Percentiles rank a stretch among this genome's conserved stretches.
These are phyloP conservation scores for Azemiops feae DNA, from an alignment of 2,113 vertebrate genomes.

Conservation along the genomic window DNA sequence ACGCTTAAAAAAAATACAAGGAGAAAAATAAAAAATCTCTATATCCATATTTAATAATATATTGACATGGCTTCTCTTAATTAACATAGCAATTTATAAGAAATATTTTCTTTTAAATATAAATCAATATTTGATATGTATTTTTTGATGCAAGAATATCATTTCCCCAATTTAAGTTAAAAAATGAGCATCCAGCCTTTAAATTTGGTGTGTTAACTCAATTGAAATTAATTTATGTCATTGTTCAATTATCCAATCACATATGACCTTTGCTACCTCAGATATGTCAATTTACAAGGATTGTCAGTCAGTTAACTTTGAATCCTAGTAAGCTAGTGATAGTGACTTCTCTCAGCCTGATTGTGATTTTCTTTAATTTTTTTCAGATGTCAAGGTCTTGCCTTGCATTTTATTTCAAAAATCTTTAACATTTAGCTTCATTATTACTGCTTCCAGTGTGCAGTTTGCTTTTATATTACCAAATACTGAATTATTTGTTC, in stretches of 20 bases:
- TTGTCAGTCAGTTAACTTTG: neutral
- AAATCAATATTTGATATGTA: neutral
- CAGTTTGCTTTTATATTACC: neutral
- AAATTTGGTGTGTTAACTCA: neutral
- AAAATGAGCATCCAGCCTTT: neutral
- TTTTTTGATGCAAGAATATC: neutral
- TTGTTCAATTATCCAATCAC: neutral
- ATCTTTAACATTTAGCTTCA: neutral
- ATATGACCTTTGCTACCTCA: neutral
- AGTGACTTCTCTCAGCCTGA: neutral
- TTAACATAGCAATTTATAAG: neutral
- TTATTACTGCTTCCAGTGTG: neutral
- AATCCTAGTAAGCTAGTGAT: neutral
- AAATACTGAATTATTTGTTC: neutral
- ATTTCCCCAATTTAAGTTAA: neutral
- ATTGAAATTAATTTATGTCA: neutral
- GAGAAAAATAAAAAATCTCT: neutral
- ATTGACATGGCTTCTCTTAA: neutral
- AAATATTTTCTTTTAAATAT: neutral
- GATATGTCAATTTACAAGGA: neutral
- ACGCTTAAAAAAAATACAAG: neutral
- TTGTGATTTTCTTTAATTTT: neutral
- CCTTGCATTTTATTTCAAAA: neutral
- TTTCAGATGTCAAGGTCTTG: neutral
- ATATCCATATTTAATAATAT: neutral